phyloP scores from a whole-genome alignment of 2,888 invertebrate genomes.

The Malthinus flaveolus region DNA sequence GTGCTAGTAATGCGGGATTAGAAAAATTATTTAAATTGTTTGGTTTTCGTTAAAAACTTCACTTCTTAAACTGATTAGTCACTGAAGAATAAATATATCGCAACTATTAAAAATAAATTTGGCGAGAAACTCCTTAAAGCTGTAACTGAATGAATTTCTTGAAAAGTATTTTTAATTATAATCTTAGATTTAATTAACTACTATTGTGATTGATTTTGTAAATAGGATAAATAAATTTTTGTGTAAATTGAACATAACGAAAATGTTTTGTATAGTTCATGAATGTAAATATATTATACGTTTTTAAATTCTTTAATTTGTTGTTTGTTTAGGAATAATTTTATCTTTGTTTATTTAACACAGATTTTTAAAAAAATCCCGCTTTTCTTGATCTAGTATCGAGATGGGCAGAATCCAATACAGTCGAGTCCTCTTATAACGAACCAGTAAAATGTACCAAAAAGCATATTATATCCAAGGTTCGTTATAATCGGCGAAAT shows the following conservation, averaged over 20 bases:
- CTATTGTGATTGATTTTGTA: constrained; percentile 11
- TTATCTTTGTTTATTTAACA: no score
- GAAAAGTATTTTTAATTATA: constrained; percentile 1
- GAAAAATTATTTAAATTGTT: background rate
- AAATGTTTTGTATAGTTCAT: constrained; percentile 10
- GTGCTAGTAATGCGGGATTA: no score
- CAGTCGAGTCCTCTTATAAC: no score
- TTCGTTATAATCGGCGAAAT: no score
- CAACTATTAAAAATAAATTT: no score
- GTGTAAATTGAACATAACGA: constrained; percentile 5
- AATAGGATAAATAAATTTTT: constrained; percentile 8
- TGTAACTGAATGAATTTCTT: background rate
- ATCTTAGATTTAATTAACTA: constrained; percentile 8
- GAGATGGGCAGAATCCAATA: no score
- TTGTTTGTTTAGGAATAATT: no score
- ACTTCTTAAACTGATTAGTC: background rate
- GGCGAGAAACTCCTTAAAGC: background rate
- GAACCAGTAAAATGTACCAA: no score
- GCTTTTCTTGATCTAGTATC: no score
- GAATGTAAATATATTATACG: constrained; percentile 7
- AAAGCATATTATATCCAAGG: no score
- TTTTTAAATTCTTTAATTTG: background rate
- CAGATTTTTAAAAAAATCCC: no score
- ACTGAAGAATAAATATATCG: background rate
- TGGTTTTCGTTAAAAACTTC: background rate